Percentiles rank a stretch among this genome's conserved stretches.
These are phyloP conservation scores for Hyles lineata DNA, from an alignment of 2,888 invertebrate species.

Conservation along the genomic window DNA sequence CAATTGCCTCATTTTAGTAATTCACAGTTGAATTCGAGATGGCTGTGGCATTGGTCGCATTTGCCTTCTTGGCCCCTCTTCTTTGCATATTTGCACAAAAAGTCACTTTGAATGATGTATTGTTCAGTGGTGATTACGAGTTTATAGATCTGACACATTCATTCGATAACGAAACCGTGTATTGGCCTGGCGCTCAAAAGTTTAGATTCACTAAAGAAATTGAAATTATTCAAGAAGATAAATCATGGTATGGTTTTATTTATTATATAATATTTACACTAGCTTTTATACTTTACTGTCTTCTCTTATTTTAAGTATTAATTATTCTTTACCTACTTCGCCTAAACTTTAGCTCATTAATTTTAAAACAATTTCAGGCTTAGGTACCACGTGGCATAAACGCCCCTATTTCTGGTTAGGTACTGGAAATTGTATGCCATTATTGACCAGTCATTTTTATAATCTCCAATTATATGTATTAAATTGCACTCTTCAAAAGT, in stretches of 20 bases:
- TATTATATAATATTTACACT: neutral
- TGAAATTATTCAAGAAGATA: slow-evolving; percentile 44
- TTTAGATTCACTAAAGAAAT: slow-evolving; percentile 60
- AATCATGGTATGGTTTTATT: slow-evolving; percentile 55
- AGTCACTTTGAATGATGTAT: slow-evolving; percentile 51
- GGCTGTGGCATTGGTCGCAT: slow-evolving; percentile 42
- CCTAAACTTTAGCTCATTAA: too few relatives aligned
- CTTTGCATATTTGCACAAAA: slow-evolving; percentile 35
- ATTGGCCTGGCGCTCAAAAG: slow-evolving; percentile 54
- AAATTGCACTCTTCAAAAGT: too few relatives aligned
- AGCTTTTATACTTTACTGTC: neutral
- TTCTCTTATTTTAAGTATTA: too few relatives aligned
- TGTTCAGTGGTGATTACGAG: slow-evolving; percentile 62
- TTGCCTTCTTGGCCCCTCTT: slow-evolving; percentile 33
- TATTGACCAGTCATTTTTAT: too few relatives aligned
- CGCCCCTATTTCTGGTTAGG: too few relatives aligned
- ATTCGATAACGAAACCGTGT: slow-evolving; percentile 61
- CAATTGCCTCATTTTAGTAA: neutral
- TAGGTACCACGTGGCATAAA: too few relatives aligned
- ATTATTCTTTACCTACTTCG: too few relatives aligned
- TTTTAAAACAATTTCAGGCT: too few relatives aligned
- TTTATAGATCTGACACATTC: slow-evolving; percentile 66
- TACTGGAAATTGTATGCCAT: too few relatives aligned
- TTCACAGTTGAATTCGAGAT: slow-evolving; percentile 43
- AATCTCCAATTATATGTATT: too few relatives aligned